These are phyloP conservation scores for Calycopis cecrops DNA, from an alignment of 1,140 invertebrate species.

Conservation along the genomic window DNA sequence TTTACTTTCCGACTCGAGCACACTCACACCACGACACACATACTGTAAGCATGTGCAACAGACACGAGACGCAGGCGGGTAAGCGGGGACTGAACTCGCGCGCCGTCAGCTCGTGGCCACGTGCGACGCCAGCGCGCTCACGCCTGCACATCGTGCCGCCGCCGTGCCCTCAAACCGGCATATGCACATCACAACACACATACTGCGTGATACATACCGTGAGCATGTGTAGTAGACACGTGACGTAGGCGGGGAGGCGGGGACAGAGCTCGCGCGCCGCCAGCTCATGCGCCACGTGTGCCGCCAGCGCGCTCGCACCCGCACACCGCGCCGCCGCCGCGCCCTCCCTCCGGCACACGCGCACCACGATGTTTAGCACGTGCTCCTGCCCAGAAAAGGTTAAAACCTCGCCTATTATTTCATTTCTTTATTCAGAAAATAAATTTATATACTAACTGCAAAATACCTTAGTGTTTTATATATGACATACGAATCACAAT, in stretches of 20 bases:
- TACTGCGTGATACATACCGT: constrained; percentile 71
- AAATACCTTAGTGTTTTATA: no score
- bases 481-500: no score
- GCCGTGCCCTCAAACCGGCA: constrained; percentile 92
- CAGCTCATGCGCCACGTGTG: constrained; percentile 58
- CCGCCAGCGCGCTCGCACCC: constrained; percentile 90
- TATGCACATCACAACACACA: constrained; percentile 86
- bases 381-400: constrained; percentile 84
- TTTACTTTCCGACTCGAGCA: no score
- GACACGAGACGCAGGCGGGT: constrained; percentile 88
- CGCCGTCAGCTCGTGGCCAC: constrained; percentile 53
- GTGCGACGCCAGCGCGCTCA: constrained; percentile 87
- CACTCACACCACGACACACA: constrained; percentile 17
- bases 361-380: constrained; percentile 89
- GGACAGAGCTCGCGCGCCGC: constrained; percentile 36
- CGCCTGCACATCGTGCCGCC: constrained; percentile 90
- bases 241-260: constrained; percentile 83
- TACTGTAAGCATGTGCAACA: constrained; percentile 90
- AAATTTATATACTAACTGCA: no score
- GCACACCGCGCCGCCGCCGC: constrained; percentile 92
- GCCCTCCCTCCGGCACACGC: constrained; percentile 91
- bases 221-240: constrained; percentile 91
- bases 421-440: no score
- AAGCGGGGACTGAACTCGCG: constrained; percentile 39
- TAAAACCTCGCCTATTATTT: no score